Base-by-base conservation (phyloP, 1,140 invertebrate species). In the Diplogasteroides magnus region DNA sequence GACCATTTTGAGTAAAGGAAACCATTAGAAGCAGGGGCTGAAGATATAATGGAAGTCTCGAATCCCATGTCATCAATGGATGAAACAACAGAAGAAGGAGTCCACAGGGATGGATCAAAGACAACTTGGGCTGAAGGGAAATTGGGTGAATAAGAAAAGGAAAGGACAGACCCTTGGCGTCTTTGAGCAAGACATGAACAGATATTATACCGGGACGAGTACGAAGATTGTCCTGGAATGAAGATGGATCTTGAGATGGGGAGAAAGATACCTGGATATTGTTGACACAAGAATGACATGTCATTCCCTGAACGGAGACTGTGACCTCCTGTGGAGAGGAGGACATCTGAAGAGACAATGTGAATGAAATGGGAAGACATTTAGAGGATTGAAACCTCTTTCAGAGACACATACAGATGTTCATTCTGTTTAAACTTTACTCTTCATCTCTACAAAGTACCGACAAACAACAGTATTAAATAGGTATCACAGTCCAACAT, bases 201-300 rank as follows among this genome's bases (percentile, higher is more conserved):
- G 37, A 63, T 0, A 31, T 14, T 31, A 73, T 69, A 26, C 62
- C 70, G 0, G n/a, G 58, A 37, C 67, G 76, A 14, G 94, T 94
- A 37, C 67, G 73, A 61, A 75, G 58, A 14, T 31, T 69, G 55
- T 74, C 86, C 60, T 98, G 94, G 71, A n/a, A n/a, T n/a, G n/a
- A n/a, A n/a, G n/a, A n/a, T n/a, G n/a, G n/a, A n/a, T n/a, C n/a
- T n/a, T n/a, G n/a, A n/a, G n/a, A n/a, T n/a, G n/a, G n/a, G n/a
- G n/a, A n/a, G n/a, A n/a, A n/a, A n/a, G n/a, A n/a, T n/a, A n/a
- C n/a, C n/a, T n/a, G n/a, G n/a, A 98, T 97, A 32, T 92, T 91
- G 31, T 89, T 88, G 2, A 97, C 93, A 86, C 94, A 97, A 11
- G 92, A 94, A 25, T 91, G 91, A 85, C 94, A 97, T 0, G 94